These are phyloP conservation scores for Platichthys flesus DNA, from an alignment of 2,113 vertebrate species.

Conservation along the genomic window DNA sequence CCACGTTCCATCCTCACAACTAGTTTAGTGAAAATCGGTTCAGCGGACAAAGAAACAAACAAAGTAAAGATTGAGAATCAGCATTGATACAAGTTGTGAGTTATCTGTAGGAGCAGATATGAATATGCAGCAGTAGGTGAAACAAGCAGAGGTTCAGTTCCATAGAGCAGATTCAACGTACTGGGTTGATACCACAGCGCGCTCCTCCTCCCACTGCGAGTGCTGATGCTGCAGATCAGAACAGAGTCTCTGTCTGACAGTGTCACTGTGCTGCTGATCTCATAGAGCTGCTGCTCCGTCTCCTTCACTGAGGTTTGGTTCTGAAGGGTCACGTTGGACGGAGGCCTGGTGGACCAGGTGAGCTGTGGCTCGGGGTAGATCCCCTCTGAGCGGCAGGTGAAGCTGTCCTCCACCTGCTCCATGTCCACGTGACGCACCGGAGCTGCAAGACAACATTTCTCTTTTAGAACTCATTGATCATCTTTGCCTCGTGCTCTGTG, in stretches of 20 bases:
- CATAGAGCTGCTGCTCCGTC: slow-evolving; percentile 43
- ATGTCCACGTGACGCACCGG: slow-evolving; percentile 57
- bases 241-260: not conserved
- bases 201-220: not conserved
- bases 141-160: too few relatives aligned
- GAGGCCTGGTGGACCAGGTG: slow-evolving; percentile 45
- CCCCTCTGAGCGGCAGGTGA: slow-evolving; percentile 64
- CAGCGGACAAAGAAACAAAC: too few relatives aligned
- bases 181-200: too few relatives aligned
- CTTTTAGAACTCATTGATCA: too few relatives aligned
- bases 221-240: slow-evolving; percentile 46
- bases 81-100: too few relatives aligned
- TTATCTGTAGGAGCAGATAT: too few relatives aligned
- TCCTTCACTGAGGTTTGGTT: not conserved
- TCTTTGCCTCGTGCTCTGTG: too few relatives aligned
- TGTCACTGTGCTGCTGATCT: slow-evolving; percentile 53
- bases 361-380: slow-evolving; percentile 68
- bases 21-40: too few relatives aligned
- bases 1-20: too few relatives aligned
- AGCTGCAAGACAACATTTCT: slow-evolving; percentile 50
- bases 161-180: too few relatives aligned
- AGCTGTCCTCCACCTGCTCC: not conserved
- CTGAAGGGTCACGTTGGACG: not conserved
- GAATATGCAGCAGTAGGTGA: too few relatives aligned
- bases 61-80: too few relatives aligned